Conservation (phyloP, 2,797 vertebrate genomes). For the Malurus splendens region DNA sequence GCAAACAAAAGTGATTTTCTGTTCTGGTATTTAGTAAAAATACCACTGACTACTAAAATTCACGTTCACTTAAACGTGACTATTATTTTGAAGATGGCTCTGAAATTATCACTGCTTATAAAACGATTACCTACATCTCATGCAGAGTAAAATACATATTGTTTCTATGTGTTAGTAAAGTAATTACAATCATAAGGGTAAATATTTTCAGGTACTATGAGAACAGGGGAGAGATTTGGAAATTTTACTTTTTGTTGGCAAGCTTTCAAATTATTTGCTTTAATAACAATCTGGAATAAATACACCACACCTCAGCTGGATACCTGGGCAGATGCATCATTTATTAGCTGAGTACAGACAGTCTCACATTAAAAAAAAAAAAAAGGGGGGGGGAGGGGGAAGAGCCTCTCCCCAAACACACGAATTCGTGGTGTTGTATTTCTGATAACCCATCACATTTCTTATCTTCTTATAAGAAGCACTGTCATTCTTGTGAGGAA, state of each 20-base stretch:
- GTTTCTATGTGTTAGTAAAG: neutral
- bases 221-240: neutral
- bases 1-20: neutral
- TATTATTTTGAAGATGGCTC: conserved; percentile 8
- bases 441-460: neutral
- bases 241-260: conserved; percentile 8
- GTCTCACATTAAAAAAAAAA: accelerated
- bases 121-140: conserved; percentile 5
- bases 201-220: conserved; percentile 25
- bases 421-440: neutral
- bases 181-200: conserved; percentile 2
- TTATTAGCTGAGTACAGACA: neutral
- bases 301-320: neutral
- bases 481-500: neutral
- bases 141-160: neutral
- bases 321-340: neutral
- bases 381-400: accelerated
- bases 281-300: neutral
- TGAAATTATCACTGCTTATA: conserved; percentile 7
- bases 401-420: neutral
- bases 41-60: neutral
- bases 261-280: neutral
- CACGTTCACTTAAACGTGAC: neutral
- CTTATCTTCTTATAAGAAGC: neutral
- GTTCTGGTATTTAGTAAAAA: neutral